These are phyloP conservation scores for Podiceps cristatus DNA, from an alignment of 2,113 vertebrate genomes.

Conservation along the genomic window DNA sequence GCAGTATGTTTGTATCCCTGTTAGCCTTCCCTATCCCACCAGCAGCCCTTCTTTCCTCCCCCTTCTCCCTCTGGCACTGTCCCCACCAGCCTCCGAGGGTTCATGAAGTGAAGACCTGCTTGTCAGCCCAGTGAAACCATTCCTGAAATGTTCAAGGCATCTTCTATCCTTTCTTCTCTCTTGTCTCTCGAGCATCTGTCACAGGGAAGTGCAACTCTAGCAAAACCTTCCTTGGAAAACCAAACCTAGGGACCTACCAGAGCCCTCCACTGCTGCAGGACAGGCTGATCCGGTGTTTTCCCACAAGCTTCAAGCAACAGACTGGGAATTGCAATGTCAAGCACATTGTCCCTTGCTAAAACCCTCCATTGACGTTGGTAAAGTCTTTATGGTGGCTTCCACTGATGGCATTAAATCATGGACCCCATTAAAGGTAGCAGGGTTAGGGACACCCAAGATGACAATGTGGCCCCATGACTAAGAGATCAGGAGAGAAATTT, in stretches of 20 bases:
- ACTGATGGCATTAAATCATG: neutral
- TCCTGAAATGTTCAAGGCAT: neutral
- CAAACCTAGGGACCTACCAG: neutral
- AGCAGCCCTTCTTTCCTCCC: neutral
- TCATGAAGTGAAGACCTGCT: neutral
- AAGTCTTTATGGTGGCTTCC: neutral
- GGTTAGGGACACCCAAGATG: neutral
- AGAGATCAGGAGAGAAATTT: neutral
- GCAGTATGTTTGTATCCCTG: neutral
- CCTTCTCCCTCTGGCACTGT: neutral
- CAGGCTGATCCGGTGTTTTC: neutral
- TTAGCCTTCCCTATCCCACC: neutral
- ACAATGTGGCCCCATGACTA: neutral
- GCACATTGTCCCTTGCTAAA: neutral
- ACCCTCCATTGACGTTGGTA: neutral
- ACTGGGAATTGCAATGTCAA: neutral
- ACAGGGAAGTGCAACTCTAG: neutral
- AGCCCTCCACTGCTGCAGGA: neutral
- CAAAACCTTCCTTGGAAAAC: neutral
- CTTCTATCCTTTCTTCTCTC: neutral
- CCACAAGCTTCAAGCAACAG: neutral
- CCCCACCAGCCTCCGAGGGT: neutral
- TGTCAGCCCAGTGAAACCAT: rapidly evolving
- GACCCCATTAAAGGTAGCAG: neutral
- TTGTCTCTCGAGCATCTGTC: neutral